phyloP scores from a whole-genome alignment of 1,140 invertebrate genomes.

The Drosophila quadrilineata region DNA sequence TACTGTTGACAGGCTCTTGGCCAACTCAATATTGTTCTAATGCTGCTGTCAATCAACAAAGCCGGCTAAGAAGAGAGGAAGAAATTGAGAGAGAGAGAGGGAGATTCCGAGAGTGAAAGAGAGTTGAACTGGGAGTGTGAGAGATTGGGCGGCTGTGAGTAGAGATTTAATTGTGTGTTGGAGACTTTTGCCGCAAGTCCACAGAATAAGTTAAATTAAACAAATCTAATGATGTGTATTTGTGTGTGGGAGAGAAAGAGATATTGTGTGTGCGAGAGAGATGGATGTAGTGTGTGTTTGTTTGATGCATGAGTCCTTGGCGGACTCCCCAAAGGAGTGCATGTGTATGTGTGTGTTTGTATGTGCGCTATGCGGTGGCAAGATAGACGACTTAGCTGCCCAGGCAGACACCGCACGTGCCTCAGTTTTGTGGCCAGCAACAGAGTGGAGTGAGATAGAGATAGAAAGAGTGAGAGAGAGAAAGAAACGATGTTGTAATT shows the following conservation, averaged over 20 bases:
- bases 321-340: constrained; percentile 25
- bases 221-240: constrained; percentile 58
- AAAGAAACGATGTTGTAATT: constrained; percentile 51
- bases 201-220: constrained; percentile 65
- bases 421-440: constrained; percentile 30
- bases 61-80: background rate
- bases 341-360: too few species aligned
- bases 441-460: too few species aligned
- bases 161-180: constrained; percentile 56
- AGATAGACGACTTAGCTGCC: constrained; percentile 50
- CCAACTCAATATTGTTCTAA: constrained; percentile 22
- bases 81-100: too few species aligned
- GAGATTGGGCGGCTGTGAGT: constrained; percentile 5
- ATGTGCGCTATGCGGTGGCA: constrained; percentile 31
- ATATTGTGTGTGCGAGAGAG: constrained; percentile 13
- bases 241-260: too few species aligned
- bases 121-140: constrained; percentile 2
- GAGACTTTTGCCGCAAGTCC: constrained; percentile 24
- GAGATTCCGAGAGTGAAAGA: constrained; percentile 8
- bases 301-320: constrained; percentile 27
- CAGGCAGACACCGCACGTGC: constrained; percentile 28
- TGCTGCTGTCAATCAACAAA: constrained; percentile 5
- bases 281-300: background rate
- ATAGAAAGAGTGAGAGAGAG: background rate
- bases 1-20: background rate